A percentile compares a stretch with the other conserved stretches of the same genome.
Evolutionary conservation across 1,140 invertebrate genomes (phyloP).

Genomic region (Orchesella cincta): DNA sequence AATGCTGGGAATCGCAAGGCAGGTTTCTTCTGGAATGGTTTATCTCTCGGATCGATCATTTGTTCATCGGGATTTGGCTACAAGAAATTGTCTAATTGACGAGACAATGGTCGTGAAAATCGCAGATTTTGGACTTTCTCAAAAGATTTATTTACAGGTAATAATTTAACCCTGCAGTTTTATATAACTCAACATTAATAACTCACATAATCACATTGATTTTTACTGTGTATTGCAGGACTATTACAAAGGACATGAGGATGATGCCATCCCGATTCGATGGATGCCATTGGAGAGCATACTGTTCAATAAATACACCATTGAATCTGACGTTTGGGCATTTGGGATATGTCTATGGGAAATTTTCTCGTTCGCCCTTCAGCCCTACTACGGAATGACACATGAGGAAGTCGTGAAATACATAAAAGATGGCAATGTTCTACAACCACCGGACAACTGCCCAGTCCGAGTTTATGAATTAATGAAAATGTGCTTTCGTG

Average conservation of each 20-base stretch:
- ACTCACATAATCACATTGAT: no score
- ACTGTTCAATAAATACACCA: conserved; percentile 88
- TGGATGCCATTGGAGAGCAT: conserved; percentile 97
- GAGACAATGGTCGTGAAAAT: conserved; percentile 94
- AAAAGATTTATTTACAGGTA: conserved; percentile 78
- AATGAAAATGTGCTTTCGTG: conserved; percentile 91
- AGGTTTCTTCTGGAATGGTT: conserved; percentile 91
- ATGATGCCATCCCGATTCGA: conserved; percentile 88
- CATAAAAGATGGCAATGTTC: conserved; percentile 85
- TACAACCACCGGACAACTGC: conserved; percentile 85
- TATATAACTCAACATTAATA: background rate
- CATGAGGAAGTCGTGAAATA: conserved; percentile 92
- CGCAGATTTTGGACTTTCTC: conserved; percentile 90
- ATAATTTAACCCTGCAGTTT: background rate
- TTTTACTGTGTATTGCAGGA: conserved; percentile 62
- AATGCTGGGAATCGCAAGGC: conserved; percentile 75
- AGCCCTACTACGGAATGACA: conserved; percentile 92
- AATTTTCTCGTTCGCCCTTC: conserved; percentile 88
- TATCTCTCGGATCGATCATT: conserved; percentile 93
- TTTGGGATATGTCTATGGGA: conserved; percentile 93
- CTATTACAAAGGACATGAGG: conserved; percentile 89
- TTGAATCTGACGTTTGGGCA: conserved; percentile 92
- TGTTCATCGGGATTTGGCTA: conserved; percentile 92
- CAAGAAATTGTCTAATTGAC: conserved; percentile 92
- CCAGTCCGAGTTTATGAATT: conserved; percentile 86